Conservation (phyloP, 2,113 vertebrate species). For the Anoura caudifer region DNA sequence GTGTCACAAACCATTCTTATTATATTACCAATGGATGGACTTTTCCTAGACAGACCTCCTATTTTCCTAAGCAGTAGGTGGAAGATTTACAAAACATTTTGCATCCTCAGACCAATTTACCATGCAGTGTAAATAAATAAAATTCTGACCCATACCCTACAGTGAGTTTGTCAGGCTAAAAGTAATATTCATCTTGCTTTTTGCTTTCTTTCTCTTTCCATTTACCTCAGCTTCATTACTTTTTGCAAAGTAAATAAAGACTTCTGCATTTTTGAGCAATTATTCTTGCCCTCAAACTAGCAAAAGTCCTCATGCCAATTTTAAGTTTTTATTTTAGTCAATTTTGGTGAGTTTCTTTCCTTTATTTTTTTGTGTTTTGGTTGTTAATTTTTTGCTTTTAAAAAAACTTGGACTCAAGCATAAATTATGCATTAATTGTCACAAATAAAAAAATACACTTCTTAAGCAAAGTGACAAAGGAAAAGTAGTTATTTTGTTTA, state of each 20-base stretch:
- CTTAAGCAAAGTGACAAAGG: not conserved
- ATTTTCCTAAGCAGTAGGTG: slow-evolving; percentile 45
- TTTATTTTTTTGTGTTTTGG: not conserved
- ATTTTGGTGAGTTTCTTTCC: not conserved
- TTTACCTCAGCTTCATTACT: not conserved
- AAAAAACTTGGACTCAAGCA: not conserved
- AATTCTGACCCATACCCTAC: not conserved
- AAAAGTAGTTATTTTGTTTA: not conserved
- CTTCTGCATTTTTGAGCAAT: slow-evolving; percentile 35
- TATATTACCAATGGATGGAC: too few species aligned
- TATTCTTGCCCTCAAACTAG: not conserved
- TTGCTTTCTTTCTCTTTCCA: not conserved
- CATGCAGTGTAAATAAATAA: not conserved
- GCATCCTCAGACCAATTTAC: not conserved
- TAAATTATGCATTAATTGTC: not conserved
- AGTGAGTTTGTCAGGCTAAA: not conserved
- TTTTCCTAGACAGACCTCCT: too few species aligned
- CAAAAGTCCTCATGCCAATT: not conserved
- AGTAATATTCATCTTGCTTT: not conserved
- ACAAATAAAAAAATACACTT: not conserved
- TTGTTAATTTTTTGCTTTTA: not conserved
- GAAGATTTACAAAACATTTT: not conserved
- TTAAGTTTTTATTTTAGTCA: not conserved
- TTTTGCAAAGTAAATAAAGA: not conserved
- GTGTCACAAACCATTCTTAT: too few species aligned